Conservation (phyloP, 1,140 invertebrate species). For the Drosophila repletoides region DNA sequence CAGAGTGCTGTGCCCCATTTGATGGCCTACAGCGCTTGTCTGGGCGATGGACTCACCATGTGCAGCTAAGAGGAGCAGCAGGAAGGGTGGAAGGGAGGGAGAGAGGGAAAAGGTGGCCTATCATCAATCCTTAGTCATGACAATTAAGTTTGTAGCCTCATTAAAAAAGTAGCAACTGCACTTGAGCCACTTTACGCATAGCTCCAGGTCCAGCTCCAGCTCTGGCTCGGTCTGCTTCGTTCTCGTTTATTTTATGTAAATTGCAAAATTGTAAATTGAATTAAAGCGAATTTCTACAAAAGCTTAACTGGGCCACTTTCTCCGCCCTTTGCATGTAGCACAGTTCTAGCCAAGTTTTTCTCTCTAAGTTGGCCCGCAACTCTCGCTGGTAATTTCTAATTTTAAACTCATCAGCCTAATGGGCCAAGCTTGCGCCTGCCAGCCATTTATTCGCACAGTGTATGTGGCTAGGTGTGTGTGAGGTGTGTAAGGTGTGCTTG, state of each 20-base stretch:
- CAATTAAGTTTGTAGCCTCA: slow-evolving; percentile 72
- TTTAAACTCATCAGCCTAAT: slow-evolving; percentile 63
- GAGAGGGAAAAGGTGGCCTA: too few relatives aligned
- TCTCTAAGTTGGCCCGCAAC: slow-evolving; percentile 16
- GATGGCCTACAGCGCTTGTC: slow-evolving; percentile 87
- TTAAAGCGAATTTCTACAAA: slow-evolving; percentile 58
- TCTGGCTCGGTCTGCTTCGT: not conserved
- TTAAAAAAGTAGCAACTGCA: slow-evolving; percentile 53
- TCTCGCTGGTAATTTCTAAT: slow-evolving; percentile 36
- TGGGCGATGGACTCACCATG: slow-evolving; percentile 81
- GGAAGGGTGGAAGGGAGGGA: too few relatives aligned
- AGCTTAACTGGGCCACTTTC: slow-evolving; percentile 37
- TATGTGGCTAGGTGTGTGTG: not conserved
- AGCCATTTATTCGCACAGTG: slow-evolving; percentile 12
- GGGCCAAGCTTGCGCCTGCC: slow-evolving; percentile 34
- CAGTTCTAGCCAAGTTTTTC: slow-evolving; percentile 9
- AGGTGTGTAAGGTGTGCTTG: not conserved
- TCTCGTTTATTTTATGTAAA: slow-evolving; percentile 44
- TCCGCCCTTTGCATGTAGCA: slow-evolving; percentile 26
- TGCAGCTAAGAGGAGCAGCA: too few relatives aligned
- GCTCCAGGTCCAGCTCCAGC: not conserved
- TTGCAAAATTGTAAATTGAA: slow-evolving; percentile 61
- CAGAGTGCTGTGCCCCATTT: slow-evolving; percentile 90
- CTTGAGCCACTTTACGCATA: not conserved
- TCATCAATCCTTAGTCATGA: slow-evolving; percentile 20